phyloP scores from a whole-genome alignment of 2,113 vertebrate genomes.

The Callopanchax toddi region DNA sequence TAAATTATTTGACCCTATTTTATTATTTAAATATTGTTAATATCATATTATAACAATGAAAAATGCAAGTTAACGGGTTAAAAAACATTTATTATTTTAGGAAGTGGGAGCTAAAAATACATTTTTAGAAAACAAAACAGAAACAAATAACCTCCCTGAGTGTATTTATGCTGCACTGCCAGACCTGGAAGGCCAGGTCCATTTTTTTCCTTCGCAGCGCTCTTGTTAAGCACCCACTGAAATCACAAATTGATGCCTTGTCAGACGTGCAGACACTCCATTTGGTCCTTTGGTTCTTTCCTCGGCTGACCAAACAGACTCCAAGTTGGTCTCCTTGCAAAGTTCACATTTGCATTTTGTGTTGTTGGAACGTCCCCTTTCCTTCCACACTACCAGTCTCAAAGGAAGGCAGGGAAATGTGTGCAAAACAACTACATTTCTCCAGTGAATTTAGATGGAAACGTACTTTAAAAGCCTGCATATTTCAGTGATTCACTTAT shows the following conservation, averaged over 20 bases:
- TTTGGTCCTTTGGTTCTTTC: slow-evolving; percentile 47
- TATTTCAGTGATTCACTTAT: too few species aligned
- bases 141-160: too few species aligned
- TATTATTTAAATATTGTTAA: too few species aligned
- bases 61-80: too few species aligned
- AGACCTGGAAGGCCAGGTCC: too few species aligned
- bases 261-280: slow-evolving; percentile 54
- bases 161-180: too few species aligned
- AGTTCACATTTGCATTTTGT: slow-evolving; percentile 80
- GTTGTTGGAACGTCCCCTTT: slow-evolving; percentile 16
- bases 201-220: slow-evolving; percentile 31
- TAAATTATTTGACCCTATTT: too few species aligned
- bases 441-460: not conserved
- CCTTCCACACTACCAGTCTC: not conserved
- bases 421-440: slow-evolving; percentile 6
- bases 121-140: too few species aligned
- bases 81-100: too few species aligned
- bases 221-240: slow-evolving; percentile 62
- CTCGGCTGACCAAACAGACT: slow-evolving; percentile 49
- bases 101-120: too few species aligned
- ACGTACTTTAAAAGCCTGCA: not conserved
- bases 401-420: slow-evolving; percentile 1
- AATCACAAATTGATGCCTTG: slow-evolving; percentile 56
- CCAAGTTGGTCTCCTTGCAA: slow-evolving; percentile 58
- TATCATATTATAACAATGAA: too few species aligned